Evolutionary conservation across 1,140 invertebrate species (phyloP), one percentile per base, ranked within the genome.

Genomic region (Subanguina moxae): DNA sequence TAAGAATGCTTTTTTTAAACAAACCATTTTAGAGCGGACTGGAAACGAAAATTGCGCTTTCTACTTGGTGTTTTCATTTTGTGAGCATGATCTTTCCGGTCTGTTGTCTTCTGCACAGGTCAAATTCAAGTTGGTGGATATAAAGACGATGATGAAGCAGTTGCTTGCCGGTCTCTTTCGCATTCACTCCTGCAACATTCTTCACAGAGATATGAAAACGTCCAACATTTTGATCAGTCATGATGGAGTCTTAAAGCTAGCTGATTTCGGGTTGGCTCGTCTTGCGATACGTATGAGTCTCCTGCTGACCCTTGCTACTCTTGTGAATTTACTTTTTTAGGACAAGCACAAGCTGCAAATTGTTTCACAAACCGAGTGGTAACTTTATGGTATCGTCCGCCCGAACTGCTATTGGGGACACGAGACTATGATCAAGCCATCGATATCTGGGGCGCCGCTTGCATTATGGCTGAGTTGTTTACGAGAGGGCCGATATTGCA

Each of bases 391-490:
- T 98, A 99, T 83, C 86, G 94, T 61, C 93, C 94, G 23, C 94
- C 94, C 0, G 90, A 92, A 81, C 82, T 92, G 15, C 80, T 92
- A 1, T 84, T 94, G 0, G 95, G 95, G 30, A 93, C 96, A 78
- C 85, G 94, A 21, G 93, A 95, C 84, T 95, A 96, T 83, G 93
- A 93, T 0, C 91, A 93, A 13, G 90, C 93, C 0, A 92, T 98
- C 30, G 95, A 98, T 86, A 87, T 97, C 83, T 97, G 94, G 94
- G 94, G 94, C 13, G 94, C 92, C 30, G 94, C 94, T 0, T 97
- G 94, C 80, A 97, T 97, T 52, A 96, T 97, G 93, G 94, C 94
- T 0, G 94, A 99, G 85, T 94, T 98, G 92, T 98, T 94, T 94
- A 97, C 94, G 0, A 85, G 93, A 70, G 86, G 83, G 56, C 89